A percentile compares a stretch with the other conserved stretches of the same genome.
Evolutionary conservation across 2,797 vertebrate species (phyloP).

Genomic region (Rhynchotus rufescens): DNA sequence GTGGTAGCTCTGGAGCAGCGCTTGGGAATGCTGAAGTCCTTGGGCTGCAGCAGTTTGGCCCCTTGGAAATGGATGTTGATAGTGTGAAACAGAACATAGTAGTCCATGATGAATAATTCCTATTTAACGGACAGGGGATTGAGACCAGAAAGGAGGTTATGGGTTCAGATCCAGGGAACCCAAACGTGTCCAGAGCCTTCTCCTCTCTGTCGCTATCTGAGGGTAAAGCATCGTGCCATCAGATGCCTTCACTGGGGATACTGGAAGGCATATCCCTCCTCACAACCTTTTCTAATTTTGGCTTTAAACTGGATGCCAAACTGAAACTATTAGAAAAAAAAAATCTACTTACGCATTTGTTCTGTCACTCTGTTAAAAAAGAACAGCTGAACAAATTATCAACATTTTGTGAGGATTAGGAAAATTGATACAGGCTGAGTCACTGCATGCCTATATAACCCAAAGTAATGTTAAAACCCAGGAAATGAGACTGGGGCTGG

Average conservation of each 20-base stretch:
- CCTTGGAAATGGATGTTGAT: neutral
- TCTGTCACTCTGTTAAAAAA: conserved; percentile 67
- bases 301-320: conserved; percentile 24
- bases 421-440: conserved; percentile 75
- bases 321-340: neutral
- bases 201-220: neutral
- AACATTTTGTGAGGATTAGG: conserved; percentile 69
- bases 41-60: neutral
- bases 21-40: neutral
- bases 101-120: neutral
- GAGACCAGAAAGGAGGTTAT: neutral
- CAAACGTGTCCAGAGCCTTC: neutral
- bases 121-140: neutral
- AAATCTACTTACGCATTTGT: conserved; percentile 40
- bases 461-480: conserved; percentile 42
- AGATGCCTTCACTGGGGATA: neutral
- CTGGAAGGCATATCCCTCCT: neutral
- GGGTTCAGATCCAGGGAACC: neutral
- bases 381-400: conserved; percentile 78
- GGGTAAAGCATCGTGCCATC: neutral
- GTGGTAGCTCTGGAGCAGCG: neutral
- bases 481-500: conserved; percentile 47
- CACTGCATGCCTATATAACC: conserved; percentile 48
- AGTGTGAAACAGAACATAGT: neutral
- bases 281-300: neutral